phyloP scores from a whole-genome alignment of 2,113 vertebrate genomes.

The Merops nubicus region DNA sequence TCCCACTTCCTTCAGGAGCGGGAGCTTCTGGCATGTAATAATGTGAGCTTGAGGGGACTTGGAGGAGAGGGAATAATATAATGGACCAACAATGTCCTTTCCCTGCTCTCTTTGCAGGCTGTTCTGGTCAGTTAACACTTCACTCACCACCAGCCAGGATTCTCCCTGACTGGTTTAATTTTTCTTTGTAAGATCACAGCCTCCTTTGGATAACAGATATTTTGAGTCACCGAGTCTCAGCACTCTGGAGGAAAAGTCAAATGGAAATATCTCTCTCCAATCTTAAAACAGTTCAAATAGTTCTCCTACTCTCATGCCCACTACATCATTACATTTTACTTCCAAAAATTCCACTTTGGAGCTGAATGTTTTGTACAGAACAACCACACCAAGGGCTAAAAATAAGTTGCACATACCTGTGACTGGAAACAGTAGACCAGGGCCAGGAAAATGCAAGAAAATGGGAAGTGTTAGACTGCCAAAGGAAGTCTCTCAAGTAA shows the following conservation, averaged over 20 bases:
- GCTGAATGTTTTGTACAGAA: background rate
- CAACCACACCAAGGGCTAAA: background rate
- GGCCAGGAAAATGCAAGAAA: constrained; percentile 27
- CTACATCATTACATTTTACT: background rate
- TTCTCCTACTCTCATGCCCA: background rate
- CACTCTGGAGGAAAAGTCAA: background rate
- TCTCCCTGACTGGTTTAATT: background rate
- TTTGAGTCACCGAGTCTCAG: background rate
- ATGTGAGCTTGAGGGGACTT: background rate
- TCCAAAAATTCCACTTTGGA: background rate
- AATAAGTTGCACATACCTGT: constrained; percentile 16
- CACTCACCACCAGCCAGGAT: background rate
- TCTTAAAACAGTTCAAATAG: background rate
- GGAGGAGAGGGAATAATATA: background rate
- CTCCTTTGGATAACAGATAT: background rate
- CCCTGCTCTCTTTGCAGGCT: background rate
- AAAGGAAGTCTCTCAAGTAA: background rate
- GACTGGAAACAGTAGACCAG: background rate
- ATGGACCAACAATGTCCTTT: background rate
- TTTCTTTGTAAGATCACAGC: background rate
- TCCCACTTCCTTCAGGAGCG: rapidly evolving
- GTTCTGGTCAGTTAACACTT: background rate
- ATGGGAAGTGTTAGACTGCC: background rate
- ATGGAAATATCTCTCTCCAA: background rate
- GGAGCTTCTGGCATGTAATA: background rate